phyloP scores from a whole-genome alignment of 2,888 invertebrate genomes.

The Mactromeris polynyma region DNA sequence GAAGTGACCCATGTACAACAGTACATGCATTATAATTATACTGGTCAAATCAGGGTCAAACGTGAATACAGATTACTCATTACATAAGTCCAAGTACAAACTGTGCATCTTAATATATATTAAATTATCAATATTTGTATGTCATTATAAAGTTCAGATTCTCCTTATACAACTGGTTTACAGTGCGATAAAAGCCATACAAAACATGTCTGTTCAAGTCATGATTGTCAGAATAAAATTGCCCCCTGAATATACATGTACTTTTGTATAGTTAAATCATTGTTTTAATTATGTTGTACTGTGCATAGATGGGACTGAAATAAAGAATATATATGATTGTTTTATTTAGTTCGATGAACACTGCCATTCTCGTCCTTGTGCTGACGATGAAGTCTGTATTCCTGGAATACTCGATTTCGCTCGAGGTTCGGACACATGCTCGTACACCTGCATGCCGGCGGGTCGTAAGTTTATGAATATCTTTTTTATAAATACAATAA shows the following conservation, averaged over 20 bases:
- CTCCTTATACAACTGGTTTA: not conserved
- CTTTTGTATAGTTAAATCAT: not conserved
- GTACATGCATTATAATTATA: no score
- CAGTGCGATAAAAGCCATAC: not conserved
- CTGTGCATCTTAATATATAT: no score
- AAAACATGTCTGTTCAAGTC: not conserved
- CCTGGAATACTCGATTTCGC: not conserved
- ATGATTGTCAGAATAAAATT: not conserved
- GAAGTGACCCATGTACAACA: no score
- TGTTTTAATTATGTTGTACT: not conserved
- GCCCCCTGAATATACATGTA: not conserved
- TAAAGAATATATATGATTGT: no score
- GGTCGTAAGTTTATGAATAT: not conserved
- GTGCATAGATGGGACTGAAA: not conserved
- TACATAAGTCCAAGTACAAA: no score
- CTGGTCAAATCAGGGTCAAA: no score
- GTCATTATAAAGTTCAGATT: no score
- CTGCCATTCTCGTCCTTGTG: not conserved
- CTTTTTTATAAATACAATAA: no score
- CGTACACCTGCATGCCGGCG: not conserved
- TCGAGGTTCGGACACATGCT: not conserved
- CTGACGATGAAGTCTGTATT: not conserved
- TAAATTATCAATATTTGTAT: no score
- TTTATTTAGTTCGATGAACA: not conserved
- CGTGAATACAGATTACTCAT: no score